These are phyloP conservation scores for Garrulus glandarius DNA, from an alignment of 2,797 vertebrate species.

Conservation along the genomic window DNA sequence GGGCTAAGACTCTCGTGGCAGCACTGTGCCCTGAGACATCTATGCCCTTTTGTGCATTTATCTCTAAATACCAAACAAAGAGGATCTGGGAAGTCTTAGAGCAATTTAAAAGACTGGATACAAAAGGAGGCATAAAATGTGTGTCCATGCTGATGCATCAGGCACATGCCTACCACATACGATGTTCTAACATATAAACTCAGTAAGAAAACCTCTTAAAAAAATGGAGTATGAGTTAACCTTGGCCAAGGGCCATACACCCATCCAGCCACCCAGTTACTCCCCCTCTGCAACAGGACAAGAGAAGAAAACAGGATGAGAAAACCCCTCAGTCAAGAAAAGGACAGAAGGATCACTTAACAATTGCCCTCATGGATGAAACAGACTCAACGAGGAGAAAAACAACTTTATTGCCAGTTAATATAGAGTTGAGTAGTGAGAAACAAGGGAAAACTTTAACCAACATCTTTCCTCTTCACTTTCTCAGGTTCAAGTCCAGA, in stretches of 20 bases:
- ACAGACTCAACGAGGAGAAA: neutral
- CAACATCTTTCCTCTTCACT: neutral
- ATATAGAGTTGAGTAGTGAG: neutral
- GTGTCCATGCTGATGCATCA: neutral
- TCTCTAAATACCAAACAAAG: neutral
- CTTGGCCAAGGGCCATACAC: neutral
- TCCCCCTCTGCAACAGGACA: neutral
- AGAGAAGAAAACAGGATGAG: neutral
- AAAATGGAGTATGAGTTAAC: neutral
- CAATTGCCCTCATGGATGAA: neutral
- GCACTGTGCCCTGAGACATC: neutral
- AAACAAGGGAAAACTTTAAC: neutral
- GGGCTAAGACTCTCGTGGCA: neutral
- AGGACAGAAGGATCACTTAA: neutral
- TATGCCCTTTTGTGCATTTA: neutral
- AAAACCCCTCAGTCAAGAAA: neutral
- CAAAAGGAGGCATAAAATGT: neutral
- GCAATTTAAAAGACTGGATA: neutral
- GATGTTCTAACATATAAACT: neutral
- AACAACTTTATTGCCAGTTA: neutral
- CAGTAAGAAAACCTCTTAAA: neutral
- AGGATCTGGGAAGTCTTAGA: neutral
- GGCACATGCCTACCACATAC: neutral
- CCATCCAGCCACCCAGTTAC: neutral
- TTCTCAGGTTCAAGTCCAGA: neutral